Conservation (phyloP, 2,888 invertebrate genomes). For the Graphium colonna region DNA sequence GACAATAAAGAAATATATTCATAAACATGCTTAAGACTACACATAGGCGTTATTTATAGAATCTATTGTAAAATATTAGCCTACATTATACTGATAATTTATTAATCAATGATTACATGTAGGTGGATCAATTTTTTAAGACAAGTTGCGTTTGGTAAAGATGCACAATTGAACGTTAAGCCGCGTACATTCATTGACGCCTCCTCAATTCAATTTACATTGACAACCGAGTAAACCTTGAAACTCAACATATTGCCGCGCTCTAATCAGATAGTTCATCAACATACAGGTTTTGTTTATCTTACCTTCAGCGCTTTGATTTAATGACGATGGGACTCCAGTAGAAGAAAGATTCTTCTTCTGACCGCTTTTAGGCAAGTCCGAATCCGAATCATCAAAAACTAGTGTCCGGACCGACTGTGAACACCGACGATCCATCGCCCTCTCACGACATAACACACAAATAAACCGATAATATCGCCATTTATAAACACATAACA, state of each 20-base stretch:
- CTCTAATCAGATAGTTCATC: slow-evolving; percentile 38
- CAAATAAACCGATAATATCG: slow-evolving; percentile 61
- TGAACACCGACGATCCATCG: slow-evolving; percentile 80
- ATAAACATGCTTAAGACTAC: no score
- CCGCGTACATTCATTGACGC: slow-evolving; percentile 44
- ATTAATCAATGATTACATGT: background rate
- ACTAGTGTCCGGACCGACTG: slow-evolving; percentile 88
- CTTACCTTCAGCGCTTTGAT: slow-evolving; percentile 73
- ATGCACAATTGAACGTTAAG: slow-evolving; percentile 24
- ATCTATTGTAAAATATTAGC: background rate
- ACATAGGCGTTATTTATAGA: no score
- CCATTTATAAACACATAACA: slow-evolving; percentile 59
- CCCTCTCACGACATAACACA: slow-evolving; percentile 60
- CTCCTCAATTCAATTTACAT: slow-evolving; percentile 45
- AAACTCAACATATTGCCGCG: slow-evolving; percentile 45
- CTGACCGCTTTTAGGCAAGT: slow-evolving; percentile 64
- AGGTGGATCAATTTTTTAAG: background rate
- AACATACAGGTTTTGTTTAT: slow-evolving; percentile 33
- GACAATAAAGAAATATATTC: no score
- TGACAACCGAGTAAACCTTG: slow-evolving; percentile 65
- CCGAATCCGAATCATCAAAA: slow-evolving; percentile 86
- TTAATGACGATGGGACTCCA: slow-evolving; percentile 59
- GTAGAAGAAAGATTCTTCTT: slow-evolving; percentile 62
- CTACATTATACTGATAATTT: background rate
- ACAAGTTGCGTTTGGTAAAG: background rate